A percentile compares a stretch with the other conserved stretches of the same genome.
Conservation (phyloP, 2,888 invertebrate genomes). For the Lepidochrysops patricia region DNA sequence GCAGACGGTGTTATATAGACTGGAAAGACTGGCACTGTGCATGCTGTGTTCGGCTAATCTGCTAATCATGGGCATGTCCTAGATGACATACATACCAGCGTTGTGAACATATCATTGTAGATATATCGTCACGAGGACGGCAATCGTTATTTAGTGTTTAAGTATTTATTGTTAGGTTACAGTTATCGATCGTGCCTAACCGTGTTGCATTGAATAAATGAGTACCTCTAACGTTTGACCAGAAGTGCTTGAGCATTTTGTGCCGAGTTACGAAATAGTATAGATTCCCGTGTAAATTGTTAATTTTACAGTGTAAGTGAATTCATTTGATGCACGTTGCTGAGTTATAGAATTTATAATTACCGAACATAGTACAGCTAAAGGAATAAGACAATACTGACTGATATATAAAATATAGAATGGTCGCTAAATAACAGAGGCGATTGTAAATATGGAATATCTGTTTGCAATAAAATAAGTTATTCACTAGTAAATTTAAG, state of each 20-base stretch:
- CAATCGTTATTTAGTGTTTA: constrained; percentile 56
- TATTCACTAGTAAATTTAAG: neutral
- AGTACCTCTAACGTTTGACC: constrained; percentile 6
- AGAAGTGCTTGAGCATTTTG: neutral
- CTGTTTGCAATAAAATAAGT: neutral
- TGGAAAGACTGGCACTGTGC: constrained; percentile 21
- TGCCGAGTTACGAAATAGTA: neutral
- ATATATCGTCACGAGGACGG: constrained; percentile 41
- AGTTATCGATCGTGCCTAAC: constrained; percentile 38
- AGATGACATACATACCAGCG: constrained; percentile 47
- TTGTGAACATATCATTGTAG: constrained; percentile 62
- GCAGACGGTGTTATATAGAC: constrained; percentile 64
- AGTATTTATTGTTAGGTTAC: constrained; percentile 25
- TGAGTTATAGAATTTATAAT: neutral
- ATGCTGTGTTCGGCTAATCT: constrained; percentile 33
- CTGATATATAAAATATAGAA: neutral
- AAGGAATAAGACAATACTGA: constrained; percentile 11
- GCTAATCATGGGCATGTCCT: constrained; percentile 51
- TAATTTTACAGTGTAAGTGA: neutral
- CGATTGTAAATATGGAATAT: neutral
- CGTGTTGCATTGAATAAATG: constrained; percentile 19
- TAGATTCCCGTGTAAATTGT: neutral
- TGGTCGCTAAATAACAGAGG: neutral
- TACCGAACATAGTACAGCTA: neutral
- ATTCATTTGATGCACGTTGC: constrained; percentile 1